Evolutionary conservation across 2,113 vertebrate species (phyloP), one percentile per base, ranked within the genome.

Genomic region (Oreochromis aureus): DNA sequence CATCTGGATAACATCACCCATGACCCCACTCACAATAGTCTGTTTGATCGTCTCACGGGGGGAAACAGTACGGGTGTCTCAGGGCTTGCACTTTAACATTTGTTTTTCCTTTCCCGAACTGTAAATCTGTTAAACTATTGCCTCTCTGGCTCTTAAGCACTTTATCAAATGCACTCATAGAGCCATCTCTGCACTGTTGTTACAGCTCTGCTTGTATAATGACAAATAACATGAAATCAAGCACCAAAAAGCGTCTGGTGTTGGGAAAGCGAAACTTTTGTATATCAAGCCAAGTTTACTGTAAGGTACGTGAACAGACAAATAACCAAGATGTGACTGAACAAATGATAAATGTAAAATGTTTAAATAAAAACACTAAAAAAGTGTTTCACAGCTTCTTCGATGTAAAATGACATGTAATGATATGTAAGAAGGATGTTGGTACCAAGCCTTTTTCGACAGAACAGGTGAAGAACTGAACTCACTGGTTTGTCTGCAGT

Each of bases 401-500:
- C 4, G 41, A 41, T 69, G 6, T 22, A 12, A 36, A 63, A 63
- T 63, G 59, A 36, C 32, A 63, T 63, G 61, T 66, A 39, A 66
- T 7, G 6, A 39, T 39, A 69, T 69, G 39, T 44, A 73, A 46
- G 5, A 4, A 73, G 13, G 69, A 73, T 73, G 22, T 73, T 73
- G 46, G 69, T 16, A 48, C 22, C 41, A 46, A 73, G 12, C 24
- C 13, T 3, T 61, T 32, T 82, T 48, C 5, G 0, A 82, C 18
- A 82, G 27, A 66, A 51, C 7, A 59, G 30, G 13, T 61, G 36
- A 24, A 5, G 15, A 53, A 39, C 12, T 53, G 5, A 34, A 97
- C 98, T 96, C 90, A 99, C 99, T 99, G 99, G 95, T 97, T 98
- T 55, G 96, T 97, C 90, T 98, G 98, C 83, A 99, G 97, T 24